These are phyloP conservation scores for Drosophila melanocephala DNA, from an alignment of 2,888 invertebrate species.

Conservation along the genomic window DNA sequence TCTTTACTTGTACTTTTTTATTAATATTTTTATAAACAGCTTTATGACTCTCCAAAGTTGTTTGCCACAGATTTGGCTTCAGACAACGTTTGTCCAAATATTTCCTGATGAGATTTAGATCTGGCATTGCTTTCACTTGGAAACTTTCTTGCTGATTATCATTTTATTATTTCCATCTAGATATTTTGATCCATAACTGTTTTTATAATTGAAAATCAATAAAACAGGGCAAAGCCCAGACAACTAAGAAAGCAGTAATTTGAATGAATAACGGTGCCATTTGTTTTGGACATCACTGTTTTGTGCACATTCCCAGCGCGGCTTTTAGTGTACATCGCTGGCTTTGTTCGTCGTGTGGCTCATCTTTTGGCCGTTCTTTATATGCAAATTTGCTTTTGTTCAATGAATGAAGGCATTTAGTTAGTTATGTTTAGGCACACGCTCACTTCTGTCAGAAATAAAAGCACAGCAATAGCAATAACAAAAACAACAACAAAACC, in stretches of 20 bases:
- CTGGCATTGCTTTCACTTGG: too few relatives aligned
- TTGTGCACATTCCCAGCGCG: not conserved
- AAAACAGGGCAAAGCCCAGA: not conserved
- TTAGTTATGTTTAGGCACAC: constrained; percentile 38
- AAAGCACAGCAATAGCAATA: constrained; percentile 13
- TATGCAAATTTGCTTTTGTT: constrained; percentile 54
- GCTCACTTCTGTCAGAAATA: constrained; percentile 30
- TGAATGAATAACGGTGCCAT: not conserved
- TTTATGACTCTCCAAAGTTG: not conserved
- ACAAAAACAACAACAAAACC: constrained; percentile 26
- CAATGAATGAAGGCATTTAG: constrained; percentile 27
- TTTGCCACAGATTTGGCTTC: not conserved
- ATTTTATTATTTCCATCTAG: not conserved
- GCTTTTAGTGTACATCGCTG: not conserved
- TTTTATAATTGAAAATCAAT: not conserved
- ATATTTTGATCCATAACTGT: not conserved
- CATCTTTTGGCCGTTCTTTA: constrained; percentile 41
- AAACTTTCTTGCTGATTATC: not conserved
- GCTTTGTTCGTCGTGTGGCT: constrained; percentile 26
- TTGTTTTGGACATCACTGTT: not conserved
- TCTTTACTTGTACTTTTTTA: not conserved
- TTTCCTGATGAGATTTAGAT: too few relatives aligned
- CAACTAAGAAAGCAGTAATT: not conserved
- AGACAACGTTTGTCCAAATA: not conserved
- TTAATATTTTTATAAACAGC: not conserved